Evolutionary conservation across 2,113 vertebrate genomes (phyloP), one percentile per base, ranked within the genome.

Genomic region (Colaptes auratus): DNA sequence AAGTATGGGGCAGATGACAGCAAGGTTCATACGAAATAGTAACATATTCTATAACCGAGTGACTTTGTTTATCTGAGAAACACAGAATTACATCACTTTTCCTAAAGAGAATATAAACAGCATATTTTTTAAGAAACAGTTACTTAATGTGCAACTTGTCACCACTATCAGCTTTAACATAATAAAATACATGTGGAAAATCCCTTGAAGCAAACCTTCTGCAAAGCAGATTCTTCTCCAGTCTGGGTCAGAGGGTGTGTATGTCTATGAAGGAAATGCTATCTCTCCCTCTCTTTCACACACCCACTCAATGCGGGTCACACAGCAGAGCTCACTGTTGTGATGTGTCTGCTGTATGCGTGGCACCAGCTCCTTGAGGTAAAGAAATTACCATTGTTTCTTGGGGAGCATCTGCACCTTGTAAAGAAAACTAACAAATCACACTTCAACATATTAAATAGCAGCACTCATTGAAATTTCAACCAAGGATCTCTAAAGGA

Each of bases 111-210:
- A 93, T 83, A 97, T 95, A 96, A 94, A 96, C 92, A 89, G 88
- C 92, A 84, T 95, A 92, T 96, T 97, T 98, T 93, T 96, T 90
- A 97, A 96, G 96, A 95, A 95, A 96, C 69, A 89, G 95, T 91
- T 96, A 95, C 96, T 98, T 96, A 97, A 97, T 97, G 97, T 94
- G 94, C 88, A 97, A 97, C 92, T 96, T 98, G 97, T 98, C 97
- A 97, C 98, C 96, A 96, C 86, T 52, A 89, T 96, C 93, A 96
- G 89, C 89, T 94, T 96, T 78, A 86, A 86, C 88, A 85, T 97
- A 98, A 97, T 98, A 97, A 97, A 97, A 97, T 88, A 75, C 96
- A 97, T 97, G 96, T 97, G 97, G 95, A 97, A 97, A 97, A 90
- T 91, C 87, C 95, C 96, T 97, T 88, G 74, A 95, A 97, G 92